A percentile compares a stretch with the other conserved stretches of the same genome.
Evolutionary conservation across 1,140 invertebrate species (phyloP).

Genomic region (Phortica variegata): DNA sequence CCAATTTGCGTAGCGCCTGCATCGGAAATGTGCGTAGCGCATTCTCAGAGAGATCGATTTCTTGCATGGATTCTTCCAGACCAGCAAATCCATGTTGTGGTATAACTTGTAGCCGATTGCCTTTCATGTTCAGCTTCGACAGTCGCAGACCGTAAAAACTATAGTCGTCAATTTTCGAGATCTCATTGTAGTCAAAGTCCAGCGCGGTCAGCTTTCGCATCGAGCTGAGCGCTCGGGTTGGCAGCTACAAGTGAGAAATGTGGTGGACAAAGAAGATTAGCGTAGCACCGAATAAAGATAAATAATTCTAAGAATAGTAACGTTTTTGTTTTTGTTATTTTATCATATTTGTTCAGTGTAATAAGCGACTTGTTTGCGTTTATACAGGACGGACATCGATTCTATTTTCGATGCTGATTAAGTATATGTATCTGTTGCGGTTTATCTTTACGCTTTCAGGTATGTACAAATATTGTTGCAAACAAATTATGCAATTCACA

Average conservation of each 20-base stretch:
- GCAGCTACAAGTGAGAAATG: slow-evolving; percentile 61
- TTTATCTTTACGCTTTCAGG: no score
- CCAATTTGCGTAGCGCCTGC: slow-evolving; percentile 71
- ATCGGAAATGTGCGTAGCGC: slow-evolving; percentile 80
- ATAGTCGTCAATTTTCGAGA: slow-evolving; percentile 79
- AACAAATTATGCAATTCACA: no score
- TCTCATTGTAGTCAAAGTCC: slow-evolving; percentile 84
- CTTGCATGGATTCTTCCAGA: slow-evolving; percentile 74
- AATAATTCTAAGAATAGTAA: no score
- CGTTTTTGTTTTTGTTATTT: no score
- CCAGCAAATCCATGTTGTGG: slow-evolving; percentile 85
- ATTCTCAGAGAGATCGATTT: slow-evolving; percentile 85
- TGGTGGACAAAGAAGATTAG: no score
- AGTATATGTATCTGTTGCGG: no score
- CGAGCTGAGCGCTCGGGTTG: slow-evolving; percentile 75
- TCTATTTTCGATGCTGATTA: no score
- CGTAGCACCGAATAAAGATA: no score
- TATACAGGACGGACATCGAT: no score
- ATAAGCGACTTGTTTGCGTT: no score
- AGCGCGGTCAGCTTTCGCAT: slow-evolving; percentile 72
- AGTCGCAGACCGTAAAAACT: slow-evolving; percentile 82
- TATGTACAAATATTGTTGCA: no score
- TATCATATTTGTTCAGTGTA: no score
- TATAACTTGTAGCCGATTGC: slow-evolving; percentile 75
- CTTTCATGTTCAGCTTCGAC: slow-evolving; percentile 80